Base-by-base conservation (phyloP, 1,140 invertebrate species). In the Hirudo medicinalis region DNA sequence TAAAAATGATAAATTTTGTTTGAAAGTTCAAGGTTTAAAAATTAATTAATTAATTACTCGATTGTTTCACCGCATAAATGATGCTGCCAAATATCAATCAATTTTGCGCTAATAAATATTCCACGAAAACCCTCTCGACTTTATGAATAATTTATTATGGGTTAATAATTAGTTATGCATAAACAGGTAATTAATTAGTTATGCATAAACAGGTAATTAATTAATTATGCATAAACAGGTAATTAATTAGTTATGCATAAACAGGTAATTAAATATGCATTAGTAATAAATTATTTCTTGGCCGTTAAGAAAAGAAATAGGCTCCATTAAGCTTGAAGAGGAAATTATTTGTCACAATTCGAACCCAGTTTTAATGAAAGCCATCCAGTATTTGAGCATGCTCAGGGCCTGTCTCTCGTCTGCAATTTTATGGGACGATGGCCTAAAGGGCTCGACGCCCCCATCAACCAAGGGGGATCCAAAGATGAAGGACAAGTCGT, bases 341-440 rank as follows among this genome's bases (percentile, higher is more conserved):
- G 29, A 63, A 32, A 63, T 63, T 63, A 57, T n/a, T n/a, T n/a
- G n/a, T n/a, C n/a, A 40, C 29, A 49, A 49, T 15, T 43, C 88
- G 88, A 85, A 97, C 94, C 95, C 95, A n/a, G 89, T 91, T 80
- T 91, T 90, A 20, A 91, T 91, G 80, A 99, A 99, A 84, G 97
- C 98, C n/a, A 91, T 89, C 83, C 94, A 90, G 79, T 95, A 94
- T 36, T 89, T 87, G 85, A 98, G 96, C 68, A 95, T 89, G 71
- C 89, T 89, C 82, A 96, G 91, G 0, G 92, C 90, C 11, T 97
- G 85, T 67, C 88, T 87, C 70, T 89, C 86, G 84, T 98, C 94
- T 27, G 89, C 86, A 4, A 63, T 13, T 32, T 63, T 63, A 13
- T 49, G 72, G 29, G 53, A 67, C 0, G 36, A 55, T 25, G 54